Base-by-base conservation (phyloP, 2,797 vertebrate species). In the Antennarius maculatus region DNA sequence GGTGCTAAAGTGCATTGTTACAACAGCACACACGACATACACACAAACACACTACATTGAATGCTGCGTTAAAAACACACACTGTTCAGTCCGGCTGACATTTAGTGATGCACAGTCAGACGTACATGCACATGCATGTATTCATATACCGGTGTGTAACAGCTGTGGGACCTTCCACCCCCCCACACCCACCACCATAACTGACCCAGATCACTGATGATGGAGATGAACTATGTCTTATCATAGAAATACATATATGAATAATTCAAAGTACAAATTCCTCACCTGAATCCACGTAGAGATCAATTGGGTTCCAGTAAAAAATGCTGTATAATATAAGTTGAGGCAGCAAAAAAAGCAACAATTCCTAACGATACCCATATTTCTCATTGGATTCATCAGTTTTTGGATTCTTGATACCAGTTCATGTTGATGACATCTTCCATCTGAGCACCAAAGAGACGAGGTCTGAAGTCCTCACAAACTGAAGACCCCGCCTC, bases 181-280 rank as follows among this genome's bases (percentile, higher is more conserved):
- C 79, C 82, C 79, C 79, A 64, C 23, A 1, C 23, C 23, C 23
- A 23, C 23, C 23, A 23, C 23, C 23, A 23, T 2, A 23, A 71
- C 62, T 92, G 91, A 90, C 89, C 91, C 88, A 91, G 86, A 88
- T 91, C 83, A 74, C 66, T 53, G 54, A 66, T 23, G 55, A 58
- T 71, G 49, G 37, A 63, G 79, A 79, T 88, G 62, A 86, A 76
- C 41, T 2, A n/a, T 9, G n/a, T 39, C 65, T 41, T 18, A 47
- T 14, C 16, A 39, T 3, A 41, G 23, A 1, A 27, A 16, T 2
- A 49, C 34, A 27, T 23, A 11, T 6, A 9, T 39, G 9, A 28
- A 48, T 23, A 18, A 3, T 49, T 50, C 37, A 5, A 15, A 54
- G 9, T 17, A 29, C 1, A 54, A 52, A 8, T 54, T 54, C 78